These are phyloP conservation scores for Amorpha juglandis DNA, from an alignment of 2,888 invertebrate genomes.

Conservation along the genomic window DNA sequence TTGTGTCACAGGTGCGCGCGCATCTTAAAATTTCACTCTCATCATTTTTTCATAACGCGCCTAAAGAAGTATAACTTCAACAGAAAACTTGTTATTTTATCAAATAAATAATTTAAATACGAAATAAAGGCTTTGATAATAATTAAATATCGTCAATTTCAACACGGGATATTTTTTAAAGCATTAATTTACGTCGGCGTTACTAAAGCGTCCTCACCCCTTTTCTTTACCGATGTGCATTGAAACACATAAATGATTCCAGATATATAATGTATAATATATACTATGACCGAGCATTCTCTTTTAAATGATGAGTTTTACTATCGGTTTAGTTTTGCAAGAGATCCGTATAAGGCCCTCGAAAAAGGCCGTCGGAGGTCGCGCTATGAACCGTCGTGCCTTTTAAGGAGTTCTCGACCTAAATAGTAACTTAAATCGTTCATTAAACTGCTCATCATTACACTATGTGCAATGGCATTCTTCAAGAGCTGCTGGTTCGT, in stretches of 20 bases:
- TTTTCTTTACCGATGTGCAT: neutral
- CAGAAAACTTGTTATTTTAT: too few species aligned
- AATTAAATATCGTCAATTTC: too few species aligned
- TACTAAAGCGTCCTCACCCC: too few species aligned
- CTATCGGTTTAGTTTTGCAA: neutral
- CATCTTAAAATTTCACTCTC: too few species aligned
- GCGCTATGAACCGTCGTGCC: conserved; percentile 4
- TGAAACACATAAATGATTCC: neutral
- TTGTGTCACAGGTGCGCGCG: too few species aligned
- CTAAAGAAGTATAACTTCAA: too few species aligned
- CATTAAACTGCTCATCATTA: conserved; percentile 5
- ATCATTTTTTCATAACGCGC: too few species aligned
- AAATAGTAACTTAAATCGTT: conserved; percentile 11
- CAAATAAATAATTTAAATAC: too few species aligned
- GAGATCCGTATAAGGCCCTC: conserved; percentile 14
- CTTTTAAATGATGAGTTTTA: conserved; percentile 9
- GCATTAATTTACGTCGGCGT: too few species aligned
- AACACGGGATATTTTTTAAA: too few species aligned
- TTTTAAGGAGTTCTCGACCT: conserved; percentile 13
- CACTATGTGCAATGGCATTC: conserved; percentile 5
- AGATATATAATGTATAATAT: neutral
- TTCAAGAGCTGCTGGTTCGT: neutral
- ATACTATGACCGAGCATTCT: conserved; percentile 3
- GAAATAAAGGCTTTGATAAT: too few species aligned
- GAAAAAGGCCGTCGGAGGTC: conserved; percentile 13